Evolutionary conservation across 2,797 vertebrate species (phyloP).

Genomic region (Thaleichthys pacificus): DNA sequence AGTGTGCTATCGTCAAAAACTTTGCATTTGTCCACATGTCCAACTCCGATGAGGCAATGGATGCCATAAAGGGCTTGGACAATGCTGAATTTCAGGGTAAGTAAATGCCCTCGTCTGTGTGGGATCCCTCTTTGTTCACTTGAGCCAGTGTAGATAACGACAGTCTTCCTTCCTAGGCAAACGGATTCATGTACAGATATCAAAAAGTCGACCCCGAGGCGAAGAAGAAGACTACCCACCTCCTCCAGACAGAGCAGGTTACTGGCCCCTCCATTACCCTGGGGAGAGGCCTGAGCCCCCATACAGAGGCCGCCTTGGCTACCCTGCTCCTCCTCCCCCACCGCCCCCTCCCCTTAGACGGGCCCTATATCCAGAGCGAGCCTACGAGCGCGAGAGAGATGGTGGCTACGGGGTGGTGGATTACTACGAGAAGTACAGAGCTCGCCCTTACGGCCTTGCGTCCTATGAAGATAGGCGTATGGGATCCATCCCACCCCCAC

Average conservation of each 20-base stretch:
- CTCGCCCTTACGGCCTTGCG: slow-evolving; percentile 57
- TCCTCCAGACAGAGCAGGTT: slow-evolving; percentile 65
- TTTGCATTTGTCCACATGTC: slow-evolving; percentile 83
- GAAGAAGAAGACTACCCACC: slow-evolving; percentile 80
- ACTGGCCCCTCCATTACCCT: slow-evolving; percentile 68
- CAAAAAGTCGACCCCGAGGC: slow-evolving; percentile 86
- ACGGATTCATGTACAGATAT: slow-evolving; percentile 92
- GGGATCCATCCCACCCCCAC: slow-evolving; percentile 71
- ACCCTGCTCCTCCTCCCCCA: slow-evolving; percentile 65
- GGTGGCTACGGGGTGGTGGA: slow-evolving; percentile 67
- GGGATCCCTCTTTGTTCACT: background rate
- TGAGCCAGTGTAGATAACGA: slow-evolving; percentile 2
- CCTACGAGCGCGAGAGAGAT: slow-evolving; percentile 59
- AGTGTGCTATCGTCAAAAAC: slow-evolving; percentile 78
- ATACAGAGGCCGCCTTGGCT: slow-evolving; percentile 66
- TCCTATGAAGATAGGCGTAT: slow-evolving; percentile 67
- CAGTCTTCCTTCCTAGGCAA: slow-evolving; percentile 76
- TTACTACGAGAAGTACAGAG: slow-evolving; percentile 79
- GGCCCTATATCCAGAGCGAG: slow-evolving; percentile 58
- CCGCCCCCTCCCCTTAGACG: slow-evolving; percentile 69
- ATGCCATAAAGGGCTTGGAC: slow-evolving; percentile 77
- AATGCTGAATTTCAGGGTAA: slow-evolving; percentile 79
- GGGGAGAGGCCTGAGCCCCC: slow-evolving; percentile 64
- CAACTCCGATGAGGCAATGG: slow-evolving; percentile 78
- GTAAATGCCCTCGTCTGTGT: background rate